Conservation (phyloP, 1,140 invertebrate species). For the Drosophila obscura region DNA sequence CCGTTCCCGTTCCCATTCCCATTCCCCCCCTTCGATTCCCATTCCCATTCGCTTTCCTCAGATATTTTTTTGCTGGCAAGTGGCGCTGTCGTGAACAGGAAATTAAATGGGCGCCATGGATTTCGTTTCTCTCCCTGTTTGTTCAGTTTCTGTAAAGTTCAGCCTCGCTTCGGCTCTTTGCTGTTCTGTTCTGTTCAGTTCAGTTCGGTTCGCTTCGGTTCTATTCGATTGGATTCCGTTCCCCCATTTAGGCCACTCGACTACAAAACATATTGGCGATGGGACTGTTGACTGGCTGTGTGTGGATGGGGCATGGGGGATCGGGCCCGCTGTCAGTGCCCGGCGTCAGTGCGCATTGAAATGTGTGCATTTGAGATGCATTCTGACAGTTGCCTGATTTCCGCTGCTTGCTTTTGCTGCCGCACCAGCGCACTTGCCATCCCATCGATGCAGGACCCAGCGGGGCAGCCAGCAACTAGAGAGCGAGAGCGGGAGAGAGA, state of each 20-base stretch:
- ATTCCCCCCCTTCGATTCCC: too few relatives aligned
- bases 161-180: slow-evolving; percentile 22
- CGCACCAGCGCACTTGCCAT: too few relatives aligned
- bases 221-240: too few relatives aligned
- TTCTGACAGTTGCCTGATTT: slow-evolving; percentile 62
- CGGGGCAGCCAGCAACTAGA: too few relatives aligned
- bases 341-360: slow-evolving; percentile 44
- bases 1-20: too few relatives aligned
- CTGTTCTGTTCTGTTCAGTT: slow-evolving; percentile 4
- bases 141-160: too few relatives aligned
- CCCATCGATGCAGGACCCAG: too few relatives aligned
- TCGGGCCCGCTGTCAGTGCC: slow-evolving; percentile 3
- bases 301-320: too few relatives aligned
- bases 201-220: slow-evolving; percentile 7
- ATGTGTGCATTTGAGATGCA: slow-evolving; percentile 52
- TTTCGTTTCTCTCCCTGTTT: slow-evolving; percentile 36
- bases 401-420: slow-evolving; percentile 3
- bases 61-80: slow-evolving; percentile 16
- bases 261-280: slow-evolving; percentile 57
- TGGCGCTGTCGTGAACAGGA: slow-evolving; percentile 62
- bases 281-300: neutral
- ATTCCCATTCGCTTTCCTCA: neutral
- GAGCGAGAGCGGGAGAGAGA: too few relatives aligned
- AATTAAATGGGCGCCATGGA: slow-evolving; percentile 71
- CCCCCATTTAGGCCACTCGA: slow-evolving; percentile 63